Evolutionary conservation across 2,797 vertebrate species (phyloP).

Genomic region (Anomalospiza imberbis): DNA sequence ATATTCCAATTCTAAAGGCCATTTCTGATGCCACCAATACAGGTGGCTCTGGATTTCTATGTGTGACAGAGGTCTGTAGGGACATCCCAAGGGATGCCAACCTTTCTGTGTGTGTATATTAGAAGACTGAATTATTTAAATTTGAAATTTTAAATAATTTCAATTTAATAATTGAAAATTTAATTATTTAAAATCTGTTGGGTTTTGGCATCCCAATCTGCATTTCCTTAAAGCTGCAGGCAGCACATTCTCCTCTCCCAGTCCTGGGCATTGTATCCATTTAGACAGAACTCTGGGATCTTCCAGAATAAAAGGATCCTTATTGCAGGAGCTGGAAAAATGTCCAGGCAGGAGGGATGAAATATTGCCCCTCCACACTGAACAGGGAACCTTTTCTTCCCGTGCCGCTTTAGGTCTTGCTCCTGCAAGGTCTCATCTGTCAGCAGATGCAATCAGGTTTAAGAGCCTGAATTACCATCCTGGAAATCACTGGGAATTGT

Average conservation of each 20-base stretch:
- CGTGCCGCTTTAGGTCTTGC: background rate
- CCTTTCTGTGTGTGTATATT: background rate
- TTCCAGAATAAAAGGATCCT: background rate
- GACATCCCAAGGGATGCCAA: background rate
- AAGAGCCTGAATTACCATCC: constrained; percentile 16
- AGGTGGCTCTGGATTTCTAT: background rate
- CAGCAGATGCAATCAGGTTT: constrained; percentile 35
- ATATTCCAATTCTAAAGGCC: background rate
- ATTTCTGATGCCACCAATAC: background rate
- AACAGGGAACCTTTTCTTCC: constrained; percentile 56
- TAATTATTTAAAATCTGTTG: background rate
- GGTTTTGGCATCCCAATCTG: background rate
- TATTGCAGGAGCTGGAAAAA: background rate
- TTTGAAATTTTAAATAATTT: background rate
- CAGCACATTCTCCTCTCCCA: background rate
- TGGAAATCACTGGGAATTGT: constrained; percentile 38
- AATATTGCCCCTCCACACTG: background rate
- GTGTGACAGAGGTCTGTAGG: background rate
- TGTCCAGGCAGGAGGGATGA: constrained; percentile 4
- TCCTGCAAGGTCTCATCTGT: constrained; percentile 36
- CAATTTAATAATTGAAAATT: background rate
- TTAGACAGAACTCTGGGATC: background rate
- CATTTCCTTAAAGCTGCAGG: background rate
- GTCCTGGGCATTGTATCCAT: background rate
- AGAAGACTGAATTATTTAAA: background rate